These are phyloP conservation scores for Yponomeuta malinellus DNA, from an alignment of 2,888 invertebrate species.

Conservation along the genomic window DNA sequence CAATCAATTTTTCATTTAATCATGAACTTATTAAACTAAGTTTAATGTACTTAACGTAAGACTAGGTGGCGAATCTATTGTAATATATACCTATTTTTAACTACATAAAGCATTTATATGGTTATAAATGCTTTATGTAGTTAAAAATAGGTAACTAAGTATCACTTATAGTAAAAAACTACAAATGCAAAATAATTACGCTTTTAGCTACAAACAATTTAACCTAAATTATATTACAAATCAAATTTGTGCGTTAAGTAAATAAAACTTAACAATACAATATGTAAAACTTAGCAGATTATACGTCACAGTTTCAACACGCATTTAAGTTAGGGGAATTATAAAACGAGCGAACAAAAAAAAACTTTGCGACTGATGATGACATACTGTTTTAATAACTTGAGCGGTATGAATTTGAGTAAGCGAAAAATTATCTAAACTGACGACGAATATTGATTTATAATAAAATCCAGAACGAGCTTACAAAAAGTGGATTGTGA, in stretches of 20 bases:
- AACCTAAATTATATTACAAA: neutral
- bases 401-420: no score
- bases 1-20: neutral
- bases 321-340: neutral
- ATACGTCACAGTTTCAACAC: neutral
- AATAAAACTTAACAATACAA: neutral
- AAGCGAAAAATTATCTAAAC: no score
- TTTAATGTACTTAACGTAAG: conserved; percentile 4
- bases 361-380: no score
- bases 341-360: no score
- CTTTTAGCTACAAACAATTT: neutral
- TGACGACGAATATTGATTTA: no score
- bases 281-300: neutral
- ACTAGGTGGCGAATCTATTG: neutral
- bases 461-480: no score
- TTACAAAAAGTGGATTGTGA: no score
- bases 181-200: neutral
- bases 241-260: conserved; percentile 4
- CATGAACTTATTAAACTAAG: neutral
- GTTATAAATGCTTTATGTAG: no score
- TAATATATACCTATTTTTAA: neutral
- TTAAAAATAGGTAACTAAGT: neutral
- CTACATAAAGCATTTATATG: neutral
- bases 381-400: no score
- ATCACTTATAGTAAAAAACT: neutral